Evolutionary conservation across 2,888 invertebrate genomes (phyloP), one percentile per base, ranked within the genome.

Genomic region (Anaspis maculata): DNA sequence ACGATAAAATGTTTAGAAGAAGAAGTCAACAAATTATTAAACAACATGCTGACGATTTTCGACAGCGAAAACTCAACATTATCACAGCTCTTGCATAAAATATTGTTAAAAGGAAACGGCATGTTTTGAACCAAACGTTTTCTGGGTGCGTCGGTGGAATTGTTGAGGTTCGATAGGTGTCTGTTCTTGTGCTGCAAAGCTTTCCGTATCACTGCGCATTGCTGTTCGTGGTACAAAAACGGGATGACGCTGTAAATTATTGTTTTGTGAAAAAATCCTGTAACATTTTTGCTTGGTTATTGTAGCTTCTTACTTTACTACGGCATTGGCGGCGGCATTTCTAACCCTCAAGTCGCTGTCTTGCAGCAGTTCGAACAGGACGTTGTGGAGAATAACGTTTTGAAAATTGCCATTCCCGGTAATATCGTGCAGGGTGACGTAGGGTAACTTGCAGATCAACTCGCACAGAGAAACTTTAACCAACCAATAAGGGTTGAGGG

Each of bases 341-440:
- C 90, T 70, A 1, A 90, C 86, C 58, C 87, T 71, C 33, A 74
- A 75, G 59, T 91, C 89, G 42, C 81, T 80, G 59, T 88, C 87
- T 3, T 72, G 73, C 1, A 89, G 61, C 39, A 86, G 64, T 7
- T 72, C 66, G 11, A 81, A 64, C 5, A 89, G 61, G 1, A 83
- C 73, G 39, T 77, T 67, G 34, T 67, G 56, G 25, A 80, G 52
- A 15, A 79, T 67, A 46, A 70, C 70, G 38, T 72, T 69, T 64
- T 82, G 80, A 53, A 74, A 74, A 52, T 66, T 56, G 25, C 56
- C 59, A 29, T 56, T 62, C 3, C 63, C 64, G 30, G 70, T 72
- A 16, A 77, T 56, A 51, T 76, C 69, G 44, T 69, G 62, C 25
- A 81, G 64, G 1, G 72, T 68, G 25, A 72, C 68, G 47, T 74